Evolutionary conservation across 1,140 invertebrate species (phyloP).

Genomic region (Harpegnathos saltator): DNA sequence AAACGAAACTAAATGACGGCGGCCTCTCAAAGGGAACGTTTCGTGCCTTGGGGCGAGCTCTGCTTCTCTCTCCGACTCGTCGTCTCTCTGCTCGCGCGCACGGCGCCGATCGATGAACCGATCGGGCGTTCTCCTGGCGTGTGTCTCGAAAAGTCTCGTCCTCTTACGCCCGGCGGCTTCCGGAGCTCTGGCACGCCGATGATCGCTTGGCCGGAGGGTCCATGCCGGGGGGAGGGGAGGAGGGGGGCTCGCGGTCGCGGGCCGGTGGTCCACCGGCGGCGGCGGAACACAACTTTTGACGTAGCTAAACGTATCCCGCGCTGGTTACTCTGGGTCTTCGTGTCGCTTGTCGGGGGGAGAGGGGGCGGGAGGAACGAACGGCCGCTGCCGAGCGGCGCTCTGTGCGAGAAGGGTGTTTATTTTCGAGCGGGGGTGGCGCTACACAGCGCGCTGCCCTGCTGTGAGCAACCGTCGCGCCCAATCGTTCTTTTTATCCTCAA

Average conservation of each 20-base stretch:
- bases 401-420: no score
- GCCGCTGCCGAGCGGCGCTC: no score
- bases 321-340: conserved; percentile 48
- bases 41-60: not conserved
- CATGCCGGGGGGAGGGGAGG: not conserved
- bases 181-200: conserved; percentile 37
- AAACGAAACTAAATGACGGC: not conserved
- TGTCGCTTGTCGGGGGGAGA: no score
- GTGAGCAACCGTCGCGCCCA: no score
- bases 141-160: conserved; percentile 40
- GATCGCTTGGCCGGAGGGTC: conserved; percentile 30
- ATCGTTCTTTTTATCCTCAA: no score
- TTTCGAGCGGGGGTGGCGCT: no score
- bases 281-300: conserved; percentile 73
- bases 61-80: no score
- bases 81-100: no score
- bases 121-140: no score
- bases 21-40: not conserved
- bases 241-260: conserved; percentile 3
- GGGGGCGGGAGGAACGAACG: no score
- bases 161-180: not conserved
- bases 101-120: conserved; percentile 35
- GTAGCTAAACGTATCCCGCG: not conserved
- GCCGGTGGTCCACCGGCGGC: conserved; percentile 46
- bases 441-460: no score